Percentiles rank a stretch among this genome's conserved stretches.
phyloP scores from a whole-genome alignment of 2,113 vertebrate genomes.

The Malurus alboscapulatus region DNA sequence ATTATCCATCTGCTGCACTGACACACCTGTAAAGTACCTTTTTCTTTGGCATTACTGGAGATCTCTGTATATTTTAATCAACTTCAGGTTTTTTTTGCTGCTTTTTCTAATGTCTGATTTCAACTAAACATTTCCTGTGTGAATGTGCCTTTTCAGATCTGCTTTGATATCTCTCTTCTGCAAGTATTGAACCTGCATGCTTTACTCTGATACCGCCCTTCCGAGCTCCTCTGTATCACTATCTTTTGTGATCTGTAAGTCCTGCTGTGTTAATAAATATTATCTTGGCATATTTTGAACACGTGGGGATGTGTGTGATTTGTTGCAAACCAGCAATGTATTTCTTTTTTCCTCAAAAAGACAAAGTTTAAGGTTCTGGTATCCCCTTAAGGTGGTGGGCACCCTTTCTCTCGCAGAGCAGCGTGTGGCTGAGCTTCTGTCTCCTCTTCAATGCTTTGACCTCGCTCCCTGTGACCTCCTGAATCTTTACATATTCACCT shows the following conservation, averaged over 20 bases:
- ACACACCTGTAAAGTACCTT: conserved; percentile 69
- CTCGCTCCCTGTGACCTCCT: background rate
- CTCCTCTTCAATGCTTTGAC: background rate
- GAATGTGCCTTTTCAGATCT: conserved; percentile 93
- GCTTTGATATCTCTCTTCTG: conserved; percentile 79
- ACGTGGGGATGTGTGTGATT: conserved; percentile 85
- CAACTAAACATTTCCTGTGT: conserved; percentile 87
- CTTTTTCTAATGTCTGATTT: conserved; percentile 76
- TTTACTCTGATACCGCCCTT: conserved; percentile 70
- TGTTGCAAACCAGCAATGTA: conserved; percentile 67
- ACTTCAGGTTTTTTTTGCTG: conserved; percentile 53
- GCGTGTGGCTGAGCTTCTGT: background rate
- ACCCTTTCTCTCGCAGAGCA: background rate
- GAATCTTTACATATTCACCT: background rate
- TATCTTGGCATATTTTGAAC: conserved; percentile 95
- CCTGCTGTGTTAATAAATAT: conserved; percentile 98
- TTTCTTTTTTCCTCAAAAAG: background rate
- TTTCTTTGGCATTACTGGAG: conserved; percentile 77
- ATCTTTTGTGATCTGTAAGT: conserved; percentile 93
- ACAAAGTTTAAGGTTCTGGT: conserved; percentile 56
- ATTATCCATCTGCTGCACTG: conserved; percentile 70
- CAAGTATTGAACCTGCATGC: conserved; percentile 81
- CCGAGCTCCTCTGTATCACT: conserved; percentile 87
- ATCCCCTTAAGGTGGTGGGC: background rate
- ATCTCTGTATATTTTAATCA: conserved; percentile 80